A percentile compares a stretch with the other conserved stretches of the same genome.
Conservation (phyloP, 2,113 vertebrate species). For the Lepisosteus oculatus region DNA sequence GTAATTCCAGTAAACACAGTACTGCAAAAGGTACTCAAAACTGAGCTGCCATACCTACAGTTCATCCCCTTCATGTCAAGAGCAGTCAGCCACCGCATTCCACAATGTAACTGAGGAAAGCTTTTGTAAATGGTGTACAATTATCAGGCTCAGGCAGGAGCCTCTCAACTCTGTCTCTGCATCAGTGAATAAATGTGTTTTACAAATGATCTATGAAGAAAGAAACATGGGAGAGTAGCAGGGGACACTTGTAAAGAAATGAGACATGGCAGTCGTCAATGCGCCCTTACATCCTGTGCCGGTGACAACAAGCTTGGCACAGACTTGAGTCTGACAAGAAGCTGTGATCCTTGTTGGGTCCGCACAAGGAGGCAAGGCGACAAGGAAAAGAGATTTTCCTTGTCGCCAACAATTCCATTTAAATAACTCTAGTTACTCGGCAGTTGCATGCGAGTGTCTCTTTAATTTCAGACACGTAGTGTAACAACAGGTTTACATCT, state of each 20-base stretch:
- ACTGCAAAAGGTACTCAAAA: constrained; percentile 32
- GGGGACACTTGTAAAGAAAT: constrained; percentile 83
- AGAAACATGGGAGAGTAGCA: constrained; percentile 81
- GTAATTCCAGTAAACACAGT: background rate
- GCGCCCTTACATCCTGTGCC: constrained; percentile 33
- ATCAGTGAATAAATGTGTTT: constrained; percentile 89
- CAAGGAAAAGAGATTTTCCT: background rate
- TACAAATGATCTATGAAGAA: constrained; percentile 87
- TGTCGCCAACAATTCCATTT: too few species aligned
- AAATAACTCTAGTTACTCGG: too few species aligned
- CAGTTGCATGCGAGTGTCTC: too few species aligned
- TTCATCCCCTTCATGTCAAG: too few species aligned
- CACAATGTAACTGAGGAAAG: constrained; percentile 80
- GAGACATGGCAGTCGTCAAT: constrained; percentile 76
- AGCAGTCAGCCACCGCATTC: constrained; percentile 71
- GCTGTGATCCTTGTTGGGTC: background rate
- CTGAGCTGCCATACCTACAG: constrained; percentile 48
- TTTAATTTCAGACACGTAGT: too few species aligned
- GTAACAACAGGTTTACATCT: too few species aligned
- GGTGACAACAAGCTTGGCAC: background rate
- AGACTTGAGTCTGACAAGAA: background rate
- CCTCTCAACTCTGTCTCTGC: constrained; percentile 86
- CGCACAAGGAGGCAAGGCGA: background rate
- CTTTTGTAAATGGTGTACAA: constrained; percentile 79
- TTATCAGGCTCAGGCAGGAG: constrained; percentile 87